A percentile compares a stretch with the other conserved stretches of the same genome.
Conservation (phyloP, 1,140 invertebrate genomes). For the Manduca sexta region DNA sequence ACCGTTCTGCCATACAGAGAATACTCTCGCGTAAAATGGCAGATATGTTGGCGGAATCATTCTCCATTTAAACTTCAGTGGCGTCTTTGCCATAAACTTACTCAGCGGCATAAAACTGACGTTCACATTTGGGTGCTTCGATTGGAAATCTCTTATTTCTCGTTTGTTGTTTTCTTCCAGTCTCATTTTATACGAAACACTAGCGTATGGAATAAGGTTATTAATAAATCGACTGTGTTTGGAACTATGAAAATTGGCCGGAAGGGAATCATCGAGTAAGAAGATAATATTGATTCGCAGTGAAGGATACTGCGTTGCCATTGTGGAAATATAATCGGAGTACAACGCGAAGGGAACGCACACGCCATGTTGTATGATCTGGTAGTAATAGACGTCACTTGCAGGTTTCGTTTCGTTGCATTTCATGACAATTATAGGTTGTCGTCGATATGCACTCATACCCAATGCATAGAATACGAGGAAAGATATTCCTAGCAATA, state of each 20-base stretch:
- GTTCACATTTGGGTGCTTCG: slow-evolving; percentile 44
- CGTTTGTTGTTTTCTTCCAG: slow-evolving; percentile 26
- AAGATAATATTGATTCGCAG: slow-evolving; percentile 44
- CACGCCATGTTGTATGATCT: slow-evolving; percentile 32
- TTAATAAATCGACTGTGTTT: slow-evolving; percentile 26
- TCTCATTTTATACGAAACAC: slow-evolving; percentile 13
- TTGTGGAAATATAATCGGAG: slow-evolving; percentile 41
- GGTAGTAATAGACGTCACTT: slow-evolving; percentile 46
- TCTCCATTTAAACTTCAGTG: slow-evolving; percentile 47
- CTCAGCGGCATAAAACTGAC: slow-evolving; percentile 41
- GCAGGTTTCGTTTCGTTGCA: slow-evolving; percentile 39
- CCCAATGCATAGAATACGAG: slow-evolving; percentile 46
- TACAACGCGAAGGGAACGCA: slow-evolving; percentile 31
- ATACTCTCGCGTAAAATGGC: slow-evolving; percentile 49
- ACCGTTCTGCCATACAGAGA: slow-evolving; percentile 51
- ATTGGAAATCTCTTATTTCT: slow-evolving; percentile 36
- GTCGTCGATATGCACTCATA: slow-evolving; percentile 36
- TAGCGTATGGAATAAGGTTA: slow-evolving; percentile 24
- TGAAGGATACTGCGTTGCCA: slow-evolving; percentile 39
- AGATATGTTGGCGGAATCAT: slow-evolving; percentile 37
- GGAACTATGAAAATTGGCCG: slow-evolving; percentile 12
- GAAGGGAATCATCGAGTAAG: slow-evolving; percentile 43
- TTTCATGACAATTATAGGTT: slow-evolving; percentile 35
- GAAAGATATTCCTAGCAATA: slow-evolving; percentile 47
- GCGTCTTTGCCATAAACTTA: slow-evolving; percentile 52